Conservation (phyloP, 1,140 invertebrate genomes). For the Pseudomyrmex gracilis region DNA sequence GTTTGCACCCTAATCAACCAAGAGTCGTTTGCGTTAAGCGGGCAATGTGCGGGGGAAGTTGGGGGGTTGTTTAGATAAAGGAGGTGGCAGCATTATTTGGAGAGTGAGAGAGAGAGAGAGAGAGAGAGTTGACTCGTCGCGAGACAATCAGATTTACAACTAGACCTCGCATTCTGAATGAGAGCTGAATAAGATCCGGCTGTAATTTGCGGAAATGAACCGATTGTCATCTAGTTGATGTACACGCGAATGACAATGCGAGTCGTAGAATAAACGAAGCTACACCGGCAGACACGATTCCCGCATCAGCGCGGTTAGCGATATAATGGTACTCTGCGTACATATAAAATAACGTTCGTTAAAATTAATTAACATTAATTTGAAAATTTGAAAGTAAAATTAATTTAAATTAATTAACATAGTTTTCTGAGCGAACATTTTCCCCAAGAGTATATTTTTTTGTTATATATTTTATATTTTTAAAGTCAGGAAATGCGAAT, state of each 20-base stretch:
- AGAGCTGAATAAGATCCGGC: slow-evolving; percentile 31
- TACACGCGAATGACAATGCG: slow-evolving; percentile 24
- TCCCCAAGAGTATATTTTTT: neutral
- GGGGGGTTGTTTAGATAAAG: slow-evolving; percentile 69
- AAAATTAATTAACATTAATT: slow-evolving; percentile 2
- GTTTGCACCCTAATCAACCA: slow-evolving; percentile 71
- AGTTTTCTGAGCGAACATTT: neutral
- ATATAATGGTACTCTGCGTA: slow-evolving; percentile 2
- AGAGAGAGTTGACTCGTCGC: slow-evolving; percentile 43
- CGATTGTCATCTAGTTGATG: slow-evolving; percentile 55
- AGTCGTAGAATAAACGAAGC: neutral
- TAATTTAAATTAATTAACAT: neutral
- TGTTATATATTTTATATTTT: neutral
- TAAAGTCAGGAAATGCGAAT: neutral
- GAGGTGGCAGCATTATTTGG: slow-evolving; percentile 64
- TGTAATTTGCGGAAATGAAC: slow-evolving; percentile 50
- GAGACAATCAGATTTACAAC: slow-evolving; percentile 53
- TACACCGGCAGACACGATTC: neutral
- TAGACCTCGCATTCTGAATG: slow-evolving; percentile 47
- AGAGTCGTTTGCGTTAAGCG: slow-evolving; percentile 59
- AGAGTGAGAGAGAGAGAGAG: neutral
- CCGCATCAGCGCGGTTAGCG: neutral
- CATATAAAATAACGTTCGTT: neutral
- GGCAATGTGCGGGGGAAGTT: slow-evolving; percentile 51
- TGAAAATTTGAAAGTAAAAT: neutral